Base-by-base conservation (phyloP, 2,888 invertebrate species). In the Rotaria sp. region DNA sequence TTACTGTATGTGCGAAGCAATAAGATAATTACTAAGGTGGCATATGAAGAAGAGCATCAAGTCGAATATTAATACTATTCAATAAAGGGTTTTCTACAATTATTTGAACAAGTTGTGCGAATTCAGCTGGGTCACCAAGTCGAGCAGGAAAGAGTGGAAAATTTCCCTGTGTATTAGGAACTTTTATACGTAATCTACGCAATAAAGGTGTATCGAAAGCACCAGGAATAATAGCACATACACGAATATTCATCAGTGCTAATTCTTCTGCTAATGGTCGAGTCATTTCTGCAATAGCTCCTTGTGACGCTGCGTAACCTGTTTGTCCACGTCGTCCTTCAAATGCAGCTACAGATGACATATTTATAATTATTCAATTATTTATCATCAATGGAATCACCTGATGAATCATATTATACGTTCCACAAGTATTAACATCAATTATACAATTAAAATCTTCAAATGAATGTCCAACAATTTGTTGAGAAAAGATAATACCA, bases 301-400 rank as follows among this genome's bases (percentile, higher is more conserved):
- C 97, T 90, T 96, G 96, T 86, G 96, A 95, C 0, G 97, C 97
- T 0, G 97, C 93, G 90, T 96, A 96, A 0, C 95, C 97, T 0
- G 94, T 95, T 91, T 99, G 98, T 0, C 97, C 97, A 88, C 95
- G 95, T 88, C 97, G 97, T 0, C 98, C 99, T 86, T 99, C 99
- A 90, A 93, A 97, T 0, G 97, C 98, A 74, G 97, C 96, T 10
- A 97, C 94, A 86, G 96, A 95, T 0, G 98, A 95, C 0, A 98
- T 99, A 90, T 98, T 98, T 0, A 99, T 93, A 86, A 99, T 94
- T 0, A 97, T 96, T 21, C 98, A 99, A 90, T 97, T 97, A 89
- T 94, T 88, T 35, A 89, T 94, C 90, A 99, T 95, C 84, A 96
- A 88, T 0, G 94, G 95, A 0, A 93, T 94, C 0, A 95, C 93